Evolutionary conservation across 2,113 vertebrate genomes (phyloP).

Genomic region (Epinephelus lanceolatus): DNA sequence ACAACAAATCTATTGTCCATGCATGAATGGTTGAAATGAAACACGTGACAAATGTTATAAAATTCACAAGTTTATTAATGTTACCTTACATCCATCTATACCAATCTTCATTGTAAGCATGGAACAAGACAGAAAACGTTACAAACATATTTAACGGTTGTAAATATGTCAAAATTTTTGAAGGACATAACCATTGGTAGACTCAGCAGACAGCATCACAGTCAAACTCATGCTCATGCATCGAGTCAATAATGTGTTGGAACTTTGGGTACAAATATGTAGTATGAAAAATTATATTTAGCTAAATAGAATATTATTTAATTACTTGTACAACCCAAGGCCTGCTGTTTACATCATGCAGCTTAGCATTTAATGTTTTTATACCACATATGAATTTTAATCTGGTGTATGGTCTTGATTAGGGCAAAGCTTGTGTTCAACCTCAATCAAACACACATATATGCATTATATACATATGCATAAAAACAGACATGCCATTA

Average conservation of each 20-base stretch:
- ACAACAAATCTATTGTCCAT: neutral
- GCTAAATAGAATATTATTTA: neutral
- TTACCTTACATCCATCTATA: slow-evolving; percentile 84
- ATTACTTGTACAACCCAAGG: neutral
- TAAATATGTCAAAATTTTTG: slow-evolving; percentile 51
- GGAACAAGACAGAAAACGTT: slow-evolving; percentile 77
- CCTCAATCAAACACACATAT: neutral
- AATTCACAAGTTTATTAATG: slow-evolving; percentile 58
- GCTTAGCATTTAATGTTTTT: slow-evolving; percentile 11
- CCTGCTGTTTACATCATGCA: neutral
- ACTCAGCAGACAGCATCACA: neutral
- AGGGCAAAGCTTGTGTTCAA: slow-evolving; percentile 12
- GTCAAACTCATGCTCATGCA: slow-evolving; percentile 44
- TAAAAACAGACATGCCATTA: slow-evolving; percentile 4
- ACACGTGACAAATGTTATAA: slow-evolving; percentile 37
- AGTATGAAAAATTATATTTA: neutral
- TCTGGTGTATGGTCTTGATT: neutral
- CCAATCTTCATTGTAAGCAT: slow-evolving; percentile 81
- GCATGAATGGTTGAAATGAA: slow-evolving; percentile 37
- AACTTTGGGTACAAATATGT: slow-evolving; percentile 17
- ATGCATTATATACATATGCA: neutral
- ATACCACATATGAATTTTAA: neutral
- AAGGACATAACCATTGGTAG: neutral
- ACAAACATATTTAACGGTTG: slow-evolving; percentile 69
- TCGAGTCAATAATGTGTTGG: neutral